These are phyloP conservation scores for Pelecanus crispus DNA, from an alignment of 2,113 vertebrate species.

Conservation along the genomic window DNA sequence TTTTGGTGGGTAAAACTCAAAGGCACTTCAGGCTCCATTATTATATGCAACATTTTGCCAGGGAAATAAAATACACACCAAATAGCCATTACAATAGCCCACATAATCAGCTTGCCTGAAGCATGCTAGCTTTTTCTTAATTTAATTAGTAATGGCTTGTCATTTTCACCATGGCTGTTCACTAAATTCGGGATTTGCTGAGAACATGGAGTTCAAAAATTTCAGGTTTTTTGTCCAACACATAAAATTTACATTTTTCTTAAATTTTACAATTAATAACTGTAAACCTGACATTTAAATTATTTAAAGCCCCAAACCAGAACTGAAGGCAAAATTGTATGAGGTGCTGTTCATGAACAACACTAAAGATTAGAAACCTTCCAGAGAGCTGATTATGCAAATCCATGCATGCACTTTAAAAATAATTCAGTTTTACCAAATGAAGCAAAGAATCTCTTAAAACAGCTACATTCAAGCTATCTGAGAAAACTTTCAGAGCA, in stretches of 20 bases:
- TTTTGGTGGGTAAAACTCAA: background rate
- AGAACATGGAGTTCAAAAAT: background rate
- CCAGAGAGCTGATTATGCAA: background rate
- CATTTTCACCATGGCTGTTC: background rate
- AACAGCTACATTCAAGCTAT: background rate
- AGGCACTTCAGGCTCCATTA: background rate
- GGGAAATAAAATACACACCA: background rate
- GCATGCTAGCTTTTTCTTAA: background rate
- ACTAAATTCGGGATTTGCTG: background rate
- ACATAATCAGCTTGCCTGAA: background rate
- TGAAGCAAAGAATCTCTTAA: background rate
- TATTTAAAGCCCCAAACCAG: background rate
- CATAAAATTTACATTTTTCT: background rate
- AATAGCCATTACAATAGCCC: background rate
- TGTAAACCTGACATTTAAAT: background rate
- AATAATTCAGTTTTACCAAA: background rate
- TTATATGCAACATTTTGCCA: background rate
- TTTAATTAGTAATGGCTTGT: background rate
- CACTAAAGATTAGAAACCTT: background rate
- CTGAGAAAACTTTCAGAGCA: background rate
- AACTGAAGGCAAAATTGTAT: background rate
- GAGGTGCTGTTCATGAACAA: background rate
- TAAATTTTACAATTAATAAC: background rate
- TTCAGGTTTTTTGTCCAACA: background rate
- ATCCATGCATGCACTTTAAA: background rate